Evolutionary conservation across 2,888 invertebrate species (phyloP).

Genomic region (Andrena dorsata): DNA sequence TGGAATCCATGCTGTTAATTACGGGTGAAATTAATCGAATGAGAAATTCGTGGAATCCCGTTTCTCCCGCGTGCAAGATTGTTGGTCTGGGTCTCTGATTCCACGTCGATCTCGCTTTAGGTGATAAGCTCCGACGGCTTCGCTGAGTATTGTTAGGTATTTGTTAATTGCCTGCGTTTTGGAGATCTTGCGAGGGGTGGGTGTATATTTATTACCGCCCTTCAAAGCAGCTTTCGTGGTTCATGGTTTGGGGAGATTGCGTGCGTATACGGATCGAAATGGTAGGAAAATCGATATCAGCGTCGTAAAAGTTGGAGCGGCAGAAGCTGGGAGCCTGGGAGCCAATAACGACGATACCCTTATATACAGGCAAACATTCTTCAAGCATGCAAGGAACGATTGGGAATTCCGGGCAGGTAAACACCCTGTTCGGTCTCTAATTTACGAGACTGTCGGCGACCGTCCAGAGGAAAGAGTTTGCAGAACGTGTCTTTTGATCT

Average conservation of each 20-base stretch:
- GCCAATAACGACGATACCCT: background rate
- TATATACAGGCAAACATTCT: conserved; percentile 18
- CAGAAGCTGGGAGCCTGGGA: background rate
- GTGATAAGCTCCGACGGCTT: background rate
- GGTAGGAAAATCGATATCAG: conserved; percentile 1
- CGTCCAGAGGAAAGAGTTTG: conserved; percentile 34
- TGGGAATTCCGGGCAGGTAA: conserved; percentile 30
- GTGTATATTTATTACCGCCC: background rate
- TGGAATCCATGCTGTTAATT: conserved; percentile 32
- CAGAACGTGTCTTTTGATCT: conserved; percentile 55
- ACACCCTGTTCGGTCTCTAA: conserved; percentile 28
- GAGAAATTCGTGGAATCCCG: conserved; percentile 16
- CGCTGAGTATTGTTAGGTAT: no score
- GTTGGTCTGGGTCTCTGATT: background rate
- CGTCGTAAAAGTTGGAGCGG: background rate
- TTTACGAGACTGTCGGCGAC: conserved; percentile 43
- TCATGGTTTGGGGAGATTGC: background rate
- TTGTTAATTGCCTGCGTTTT: no score
- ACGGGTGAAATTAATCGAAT: conserved; percentile 20
- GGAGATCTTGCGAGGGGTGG: no score
- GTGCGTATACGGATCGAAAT: background rate
- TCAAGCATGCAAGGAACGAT: background rate
- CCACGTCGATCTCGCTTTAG: background rate
- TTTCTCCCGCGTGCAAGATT: background rate
- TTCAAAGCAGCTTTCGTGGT: background rate